Evolutionary conservation across 2,797 vertebrate species (phyloP).

Genomic region (Pseudomugil gertrudae): DNA sequence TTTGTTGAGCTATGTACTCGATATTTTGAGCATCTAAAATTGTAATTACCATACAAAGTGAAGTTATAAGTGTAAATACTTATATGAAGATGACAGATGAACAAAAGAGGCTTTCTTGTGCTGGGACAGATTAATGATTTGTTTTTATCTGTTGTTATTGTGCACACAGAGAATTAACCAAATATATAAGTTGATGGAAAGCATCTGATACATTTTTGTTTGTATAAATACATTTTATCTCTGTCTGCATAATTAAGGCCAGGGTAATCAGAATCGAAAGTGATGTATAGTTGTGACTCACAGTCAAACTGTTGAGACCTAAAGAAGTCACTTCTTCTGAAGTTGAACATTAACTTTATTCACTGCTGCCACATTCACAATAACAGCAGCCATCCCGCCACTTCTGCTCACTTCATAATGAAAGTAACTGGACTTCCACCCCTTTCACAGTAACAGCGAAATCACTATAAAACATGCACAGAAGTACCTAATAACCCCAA

Average conservation of each 20-base stretch:
- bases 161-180: not conserved
- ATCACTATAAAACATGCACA: too few relatives aligned
- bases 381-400: too few relatives aligned
- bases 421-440: too few relatives aligned
- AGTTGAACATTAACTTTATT: too few relatives aligned
- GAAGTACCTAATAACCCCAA: too few relatives aligned
- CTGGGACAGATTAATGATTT: not conserved
- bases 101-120: not conserved
- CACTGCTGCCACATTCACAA: too few relatives aligned
- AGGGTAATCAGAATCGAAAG: not conserved
- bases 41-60: not conserved
- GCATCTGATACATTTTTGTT: not conserved
- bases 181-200: constrained; percentile 14
- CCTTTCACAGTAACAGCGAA: too few relatives aligned
- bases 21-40: not conserved
- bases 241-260: constrained; percentile 1
- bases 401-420: too few relatives aligned
- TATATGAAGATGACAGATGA: not conserved
- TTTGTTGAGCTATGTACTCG: not conserved
- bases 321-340: too few relatives aligned
- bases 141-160: constrained; percentile 11
- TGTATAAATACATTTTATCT: constrained; percentile 16
- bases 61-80: not conserved
- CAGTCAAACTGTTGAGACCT: not conserved
- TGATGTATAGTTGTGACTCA: not conserved